Evolutionary conservation across 1,140 invertebrate genomes (phyloP).

Genomic region (Rhagoletis zephyria): DNA sequence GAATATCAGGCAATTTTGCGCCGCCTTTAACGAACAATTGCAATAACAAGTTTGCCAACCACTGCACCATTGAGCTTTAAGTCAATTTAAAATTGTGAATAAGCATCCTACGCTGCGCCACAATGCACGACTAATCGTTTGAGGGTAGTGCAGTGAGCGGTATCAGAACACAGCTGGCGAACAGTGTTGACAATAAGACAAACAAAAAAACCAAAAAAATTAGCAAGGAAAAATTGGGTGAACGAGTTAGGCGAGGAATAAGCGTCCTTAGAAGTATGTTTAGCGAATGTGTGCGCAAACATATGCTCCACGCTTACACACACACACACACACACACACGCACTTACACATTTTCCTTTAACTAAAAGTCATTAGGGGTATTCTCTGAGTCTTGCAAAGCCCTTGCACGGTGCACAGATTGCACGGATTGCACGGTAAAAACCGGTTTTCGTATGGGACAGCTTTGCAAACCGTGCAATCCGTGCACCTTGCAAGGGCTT

Average conservation of each 20-base stretch:
- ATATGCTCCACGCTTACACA: neutral
- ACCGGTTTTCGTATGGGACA: too few species aligned
- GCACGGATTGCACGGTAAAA: too few species aligned
- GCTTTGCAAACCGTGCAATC: too few species aligned
- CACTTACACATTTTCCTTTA: neutral
- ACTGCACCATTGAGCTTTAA: neutral
- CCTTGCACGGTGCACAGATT: too few species aligned
- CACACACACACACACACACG: neutral
- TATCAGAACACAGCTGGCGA: neutral
- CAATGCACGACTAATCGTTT: neutral
- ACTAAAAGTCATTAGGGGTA: neutral
- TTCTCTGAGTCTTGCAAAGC: too few species aligned
- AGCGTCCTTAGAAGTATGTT: neutral
- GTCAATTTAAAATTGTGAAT: conserved; percentile 23
- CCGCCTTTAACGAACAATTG: conserved; percentile 2
- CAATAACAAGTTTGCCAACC: conserved; percentile 20
- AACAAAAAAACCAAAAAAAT: conserved; percentile 25
- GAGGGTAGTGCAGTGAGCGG: neutral
- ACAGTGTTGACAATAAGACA: conserved; percentile 28
- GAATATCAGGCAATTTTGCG: conserved; percentile 12
- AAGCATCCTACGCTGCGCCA: neutral
- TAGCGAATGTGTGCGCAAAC: neutral
- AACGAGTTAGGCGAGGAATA: neutral
- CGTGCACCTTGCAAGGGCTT: too few species aligned
- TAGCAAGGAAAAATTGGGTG: conserved; percentile 22